phyloP scores from a whole-genome alignment of 2,113 vertebrate species.

The Phylloscopus trochilus region DNA sequence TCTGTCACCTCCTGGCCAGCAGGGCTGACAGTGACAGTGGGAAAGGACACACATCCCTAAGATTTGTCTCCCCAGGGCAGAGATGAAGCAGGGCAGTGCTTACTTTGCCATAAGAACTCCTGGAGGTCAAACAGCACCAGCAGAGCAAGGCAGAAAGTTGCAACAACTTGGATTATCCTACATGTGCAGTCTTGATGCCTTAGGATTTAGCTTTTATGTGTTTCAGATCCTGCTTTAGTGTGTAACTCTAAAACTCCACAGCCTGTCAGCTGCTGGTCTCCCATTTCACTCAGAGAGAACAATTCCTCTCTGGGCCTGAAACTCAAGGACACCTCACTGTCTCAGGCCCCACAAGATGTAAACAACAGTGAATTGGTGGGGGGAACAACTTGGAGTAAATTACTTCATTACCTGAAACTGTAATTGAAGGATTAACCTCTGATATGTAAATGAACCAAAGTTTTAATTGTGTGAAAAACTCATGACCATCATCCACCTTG shows the following conservation, averaged over 20 bases:
- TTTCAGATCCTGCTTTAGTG: not conserved
- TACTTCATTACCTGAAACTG: not conserved
- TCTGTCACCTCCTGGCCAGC: not conserved
- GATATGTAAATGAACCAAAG: not conserved
- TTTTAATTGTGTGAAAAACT: not conserved
- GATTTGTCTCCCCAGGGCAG: not conserved
- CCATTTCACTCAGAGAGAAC: not conserved
- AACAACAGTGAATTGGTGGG: not conserved
- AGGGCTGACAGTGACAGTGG: not conserved
- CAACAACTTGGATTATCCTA: not conserved
- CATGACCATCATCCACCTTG: not conserved
- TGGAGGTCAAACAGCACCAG: not conserved
- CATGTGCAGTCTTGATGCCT: not conserved
- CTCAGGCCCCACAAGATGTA: not conserved
- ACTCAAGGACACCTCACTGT: not conserved
- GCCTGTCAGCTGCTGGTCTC: not conserved
- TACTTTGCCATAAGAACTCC: not conserved
- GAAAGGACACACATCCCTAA: not conserved
- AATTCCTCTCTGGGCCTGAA: not conserved
- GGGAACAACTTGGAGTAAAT: not conserved
- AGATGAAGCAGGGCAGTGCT: not conserved
- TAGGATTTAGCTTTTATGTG: not conserved
- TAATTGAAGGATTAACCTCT: not conserved
- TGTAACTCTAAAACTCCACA: not conserved
- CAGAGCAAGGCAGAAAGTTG: not conserved